Evolutionary conservation across 2,888 invertebrate species (phyloP).

Genomic region (Dryocosmus kuriphilus): DNA sequence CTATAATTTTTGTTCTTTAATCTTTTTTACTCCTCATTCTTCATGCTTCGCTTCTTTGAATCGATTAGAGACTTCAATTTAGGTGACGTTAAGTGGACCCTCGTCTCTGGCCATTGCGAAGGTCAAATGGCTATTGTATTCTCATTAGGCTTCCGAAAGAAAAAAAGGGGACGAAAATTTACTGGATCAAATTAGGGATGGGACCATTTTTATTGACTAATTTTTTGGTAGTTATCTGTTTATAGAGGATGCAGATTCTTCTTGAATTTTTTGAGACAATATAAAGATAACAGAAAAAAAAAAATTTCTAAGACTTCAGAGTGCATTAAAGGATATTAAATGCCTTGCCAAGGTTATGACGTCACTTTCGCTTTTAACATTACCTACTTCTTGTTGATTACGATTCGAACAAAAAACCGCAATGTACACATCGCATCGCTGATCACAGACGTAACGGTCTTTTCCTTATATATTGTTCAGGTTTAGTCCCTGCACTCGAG

Average conservation of each 20-base stretch:
- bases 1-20: slow-evolving; percentile 24
- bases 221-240: neutral
- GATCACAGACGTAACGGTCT: slow-evolving; percentile 9
- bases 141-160: slow-evolving; percentile 21
- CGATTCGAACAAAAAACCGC: slow-evolving; percentile 15
- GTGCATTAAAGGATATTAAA: neutral
- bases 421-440: slow-evolving; percentile 22
- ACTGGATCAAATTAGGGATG: neutral
- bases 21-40: neutral
- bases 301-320: neutral
- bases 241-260: neutral
- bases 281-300: too few species aligned
- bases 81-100: slow-evolving; percentile 26
- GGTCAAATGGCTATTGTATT: slow-evolving; percentile 11
- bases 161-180: slow-evolving; percentile 3
- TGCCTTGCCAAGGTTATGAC: neutral
- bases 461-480: slow-evolving; percentile 8
- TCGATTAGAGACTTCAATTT: slow-evolving; percentile 19
- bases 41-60: slow-evolving; percentile 2
- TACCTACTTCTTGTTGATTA: slow-evolving; percentile 3
- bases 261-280: too few species aligned
- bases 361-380: slow-evolving; percentile 24
- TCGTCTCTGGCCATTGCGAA: neutral
- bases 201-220: neutral
- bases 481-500: too few species aligned